These are phyloP conservation scores for Valencia hispanica DNA, from an alignment of 2,797 vertebrate genomes.

Conservation along the genomic window DNA sequence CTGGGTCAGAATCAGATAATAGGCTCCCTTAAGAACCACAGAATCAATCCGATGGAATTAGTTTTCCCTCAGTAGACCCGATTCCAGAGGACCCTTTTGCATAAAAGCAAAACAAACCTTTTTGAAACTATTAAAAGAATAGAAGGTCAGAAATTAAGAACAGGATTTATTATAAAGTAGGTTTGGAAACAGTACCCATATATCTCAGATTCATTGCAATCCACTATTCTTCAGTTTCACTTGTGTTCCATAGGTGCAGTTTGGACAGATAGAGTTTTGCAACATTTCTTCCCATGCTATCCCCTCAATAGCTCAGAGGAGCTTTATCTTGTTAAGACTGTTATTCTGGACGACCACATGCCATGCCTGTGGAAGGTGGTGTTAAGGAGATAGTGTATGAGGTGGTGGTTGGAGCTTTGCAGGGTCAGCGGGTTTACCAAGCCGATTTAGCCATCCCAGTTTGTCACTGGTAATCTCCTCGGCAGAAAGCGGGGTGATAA, in stretches of 20 bases:
- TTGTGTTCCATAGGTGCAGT: background rate
- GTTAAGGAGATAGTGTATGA: conserved; percentile 58
- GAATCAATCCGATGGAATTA: conserved; percentile 48
- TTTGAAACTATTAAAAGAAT: background rate
- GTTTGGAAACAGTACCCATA: background rate
- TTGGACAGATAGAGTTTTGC: background rate
- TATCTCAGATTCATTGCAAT: background rate
- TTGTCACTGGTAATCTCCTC: conserved; percentile 78
- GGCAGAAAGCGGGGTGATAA: conserved; percentile 63
- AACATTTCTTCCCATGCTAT: background rate
- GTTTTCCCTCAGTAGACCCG: conserved; percentile 27
- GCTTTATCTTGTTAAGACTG: conserved; percentile 50
- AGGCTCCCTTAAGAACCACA: conserved; percentile 54
- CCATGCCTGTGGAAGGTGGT: conserved; percentile 60
- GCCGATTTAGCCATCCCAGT: conserved; percentile 77
- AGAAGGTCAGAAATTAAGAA: background rate
- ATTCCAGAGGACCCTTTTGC: background rate
- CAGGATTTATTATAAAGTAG: background rate
- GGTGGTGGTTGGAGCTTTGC: conserved; percentile 23
- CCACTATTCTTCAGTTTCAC: background rate
- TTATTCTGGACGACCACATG: conserved; percentile 38
- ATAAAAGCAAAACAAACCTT: background rate
- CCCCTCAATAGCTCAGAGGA: conserved; percentile 9
- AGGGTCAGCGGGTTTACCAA: conserved; percentile 76
- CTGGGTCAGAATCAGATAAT: conserved; percentile 64